phyloP scores from a whole-genome alignment of 2,888 invertebrate species.

The Uropetala carovei region DNA sequence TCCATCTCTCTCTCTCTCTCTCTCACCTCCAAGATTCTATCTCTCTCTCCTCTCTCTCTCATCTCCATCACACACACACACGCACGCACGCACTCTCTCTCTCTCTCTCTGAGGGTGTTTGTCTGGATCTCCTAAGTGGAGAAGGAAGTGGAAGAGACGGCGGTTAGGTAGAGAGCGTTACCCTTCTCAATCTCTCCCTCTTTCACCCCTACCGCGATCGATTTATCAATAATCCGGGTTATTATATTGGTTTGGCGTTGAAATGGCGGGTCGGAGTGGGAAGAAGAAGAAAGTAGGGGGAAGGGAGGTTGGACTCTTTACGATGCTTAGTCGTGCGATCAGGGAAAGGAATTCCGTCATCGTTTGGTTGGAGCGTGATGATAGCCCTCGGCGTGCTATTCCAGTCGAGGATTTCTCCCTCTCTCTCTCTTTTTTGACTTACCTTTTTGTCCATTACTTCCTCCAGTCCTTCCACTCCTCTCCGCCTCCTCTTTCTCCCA shows the following conservation, averaged over 20 bases:
- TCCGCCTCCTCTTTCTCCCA: neutral
- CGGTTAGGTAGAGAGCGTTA: neutral
- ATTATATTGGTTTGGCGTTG: conserved; percentile 52
- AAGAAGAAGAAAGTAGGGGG: neutral
- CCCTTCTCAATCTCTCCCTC: neutral
- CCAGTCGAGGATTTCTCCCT: conserved; percentile 27
- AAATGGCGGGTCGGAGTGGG: neutral
- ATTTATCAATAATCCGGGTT: conserved; percentile 60
- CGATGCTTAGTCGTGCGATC: conserved; percentile 50
- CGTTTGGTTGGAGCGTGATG: conserved; percentile 43
- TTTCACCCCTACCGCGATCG: conserved; percentile 9
- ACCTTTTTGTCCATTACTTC: neutral
- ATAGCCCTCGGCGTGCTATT: conserved; percentile 37
- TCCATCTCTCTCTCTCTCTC: neutral
- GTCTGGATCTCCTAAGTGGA: neutral
- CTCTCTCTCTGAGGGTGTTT: neutral
- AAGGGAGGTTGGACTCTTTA: neutral
- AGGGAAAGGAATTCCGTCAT: neutral
- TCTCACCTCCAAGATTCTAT: neutral
- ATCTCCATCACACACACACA: neutral
- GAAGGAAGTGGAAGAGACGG: neutral
- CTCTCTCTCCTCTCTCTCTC: neutral
- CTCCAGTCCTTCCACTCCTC: neutral
- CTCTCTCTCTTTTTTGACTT: neutral
- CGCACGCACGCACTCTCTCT: too few relatives aligned